phyloP scores from a whole-genome alignment of 2,113 vertebrate genomes.

The Todiramphus chloris region DNA sequence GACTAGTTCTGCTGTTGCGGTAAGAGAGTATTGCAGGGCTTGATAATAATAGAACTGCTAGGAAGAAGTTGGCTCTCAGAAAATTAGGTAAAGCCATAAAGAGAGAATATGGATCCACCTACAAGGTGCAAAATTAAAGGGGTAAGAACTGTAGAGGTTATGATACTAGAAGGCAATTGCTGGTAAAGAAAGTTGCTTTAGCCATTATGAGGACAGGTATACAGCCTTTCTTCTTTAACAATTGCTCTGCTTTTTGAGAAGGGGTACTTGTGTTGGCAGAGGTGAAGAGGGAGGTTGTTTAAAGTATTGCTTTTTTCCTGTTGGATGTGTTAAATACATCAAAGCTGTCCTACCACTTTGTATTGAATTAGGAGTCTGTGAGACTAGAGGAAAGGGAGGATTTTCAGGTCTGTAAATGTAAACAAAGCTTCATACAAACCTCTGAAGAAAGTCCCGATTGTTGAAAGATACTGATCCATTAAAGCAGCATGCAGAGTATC shows the following conservation, averaged over 20 bases:
- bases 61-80: neutral
- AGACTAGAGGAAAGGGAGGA: slow-evolving; percentile 53
- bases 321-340: slow-evolving; percentile 2
- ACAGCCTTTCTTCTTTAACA: neutral
- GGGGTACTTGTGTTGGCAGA: neutral
- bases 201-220: neutral
- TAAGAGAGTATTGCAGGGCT: neutral
- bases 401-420: slow-evolving; percentile 54
- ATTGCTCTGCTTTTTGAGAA: neutral
- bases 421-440: slow-evolving; percentile 29
- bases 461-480: neutral
- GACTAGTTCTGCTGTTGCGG: neutral
- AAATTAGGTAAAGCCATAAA: neutral
- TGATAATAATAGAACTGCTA: neutral
- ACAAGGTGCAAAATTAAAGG: neutral
- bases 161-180: neutral
- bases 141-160: neutral
- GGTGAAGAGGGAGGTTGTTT: neutral
- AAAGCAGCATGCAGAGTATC: neutral
- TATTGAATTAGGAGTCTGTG: neutral
- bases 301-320: neutral
- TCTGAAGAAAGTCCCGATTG: slow-evolving; percentile 26
- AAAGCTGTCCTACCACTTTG: neutral
- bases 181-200: neutral
- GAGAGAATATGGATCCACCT: neutral